Percentiles rank a stretch among this genome's conserved stretches.
Conservation (phyloP, 1,140 invertebrate species). For the Magallana angulata region DNA sequence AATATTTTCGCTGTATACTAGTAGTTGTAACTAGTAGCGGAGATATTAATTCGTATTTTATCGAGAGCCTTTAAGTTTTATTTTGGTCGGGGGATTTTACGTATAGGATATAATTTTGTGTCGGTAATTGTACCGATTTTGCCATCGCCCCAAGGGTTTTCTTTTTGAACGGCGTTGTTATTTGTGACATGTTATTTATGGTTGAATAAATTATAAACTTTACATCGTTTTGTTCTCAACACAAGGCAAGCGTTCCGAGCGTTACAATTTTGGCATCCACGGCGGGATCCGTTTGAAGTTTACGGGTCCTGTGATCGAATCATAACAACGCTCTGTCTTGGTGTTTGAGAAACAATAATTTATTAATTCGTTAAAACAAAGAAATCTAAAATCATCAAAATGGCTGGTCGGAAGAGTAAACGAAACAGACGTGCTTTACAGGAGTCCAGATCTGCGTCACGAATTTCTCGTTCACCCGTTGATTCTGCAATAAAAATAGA, state of each 20-base stretch:
- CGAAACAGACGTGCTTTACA: too few relatives aligned
- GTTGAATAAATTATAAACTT: constrained; percentile 27
- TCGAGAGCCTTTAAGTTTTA: not conserved
- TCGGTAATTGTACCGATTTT: not conserved
- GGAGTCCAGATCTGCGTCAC: too few relatives aligned
- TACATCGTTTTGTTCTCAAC: not conserved
- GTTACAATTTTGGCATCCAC: constrained; percentile 32
- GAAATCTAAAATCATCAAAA: too few relatives aligned
- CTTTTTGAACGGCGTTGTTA: too few relatives aligned
- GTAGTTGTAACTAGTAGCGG: not conserved
- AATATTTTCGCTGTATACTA: not conserved
- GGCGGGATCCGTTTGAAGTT: constrained; percentile 15
- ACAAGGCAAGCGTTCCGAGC: not conserved
- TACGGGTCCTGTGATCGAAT: not conserved
- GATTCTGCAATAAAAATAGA: too few relatives aligned
- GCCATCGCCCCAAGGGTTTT: too few relatives aligned
- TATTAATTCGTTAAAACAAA: too few relatives aligned
- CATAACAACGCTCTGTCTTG: too few relatives aligned
- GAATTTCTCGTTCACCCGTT: too few relatives aligned
- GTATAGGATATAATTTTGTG: not conserved
- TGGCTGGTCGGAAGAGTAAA: too few relatives aligned
- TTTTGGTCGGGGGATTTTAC: constrained; percentile 3
- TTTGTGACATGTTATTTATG: not conserved
- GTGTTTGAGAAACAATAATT: too few relatives aligned
- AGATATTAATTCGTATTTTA: not conserved